phyloP scores from a whole-genome alignment of 2,888 invertebrate species.

The Noctuana brunneofusca region DNA sequence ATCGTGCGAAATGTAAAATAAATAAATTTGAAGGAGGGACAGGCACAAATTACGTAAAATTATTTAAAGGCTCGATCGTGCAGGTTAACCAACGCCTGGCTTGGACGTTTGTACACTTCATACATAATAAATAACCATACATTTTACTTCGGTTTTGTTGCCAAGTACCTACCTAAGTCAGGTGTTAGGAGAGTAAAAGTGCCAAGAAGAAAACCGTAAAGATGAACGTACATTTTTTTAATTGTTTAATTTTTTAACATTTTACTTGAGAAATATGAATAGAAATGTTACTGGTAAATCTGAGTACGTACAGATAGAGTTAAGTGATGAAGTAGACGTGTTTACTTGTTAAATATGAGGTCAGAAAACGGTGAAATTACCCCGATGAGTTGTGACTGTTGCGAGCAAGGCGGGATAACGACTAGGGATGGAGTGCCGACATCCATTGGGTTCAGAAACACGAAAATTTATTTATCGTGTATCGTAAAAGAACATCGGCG shows the following conservation, averaged over 20 bases:
- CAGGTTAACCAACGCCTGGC: conserved; percentile 25
- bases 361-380: conserved; percentile 56
- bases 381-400: conserved; percentile 51
- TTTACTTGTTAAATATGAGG: conserved; percentile 59
- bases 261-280: too few relatives aligned
- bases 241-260: neutral
- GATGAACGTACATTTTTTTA: conserved; percentile 15
- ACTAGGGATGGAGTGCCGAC: conserved; percentile 55
- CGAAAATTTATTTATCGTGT: conserved; percentile 71
- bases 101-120: conserved; percentile 31
- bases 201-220: neutral
- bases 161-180: conserved; percentile 34
- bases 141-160: conserved; percentile 27
- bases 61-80: conserved; percentile 30
- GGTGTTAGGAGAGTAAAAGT: conserved; percentile 40
- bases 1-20: conserved; percentile 8
- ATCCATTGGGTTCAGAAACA: conserved; percentile 56
- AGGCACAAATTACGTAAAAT: conserved; percentile 32
- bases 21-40: conserved; percentile 18
- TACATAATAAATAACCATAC: conserved; percentile 33
- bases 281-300: too few relatives aligned
- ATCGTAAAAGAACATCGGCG: conserved; percentile 61
- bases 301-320: too few relatives aligned
- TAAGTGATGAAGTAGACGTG: conserved; percentile 44
- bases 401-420: conserved; percentile 43